Evolutionary conservation across 1,140 invertebrate species (phyloP), one percentile per base, ranked within the genome.

Genomic region (Diabrotica undecimpunctata): DNA sequence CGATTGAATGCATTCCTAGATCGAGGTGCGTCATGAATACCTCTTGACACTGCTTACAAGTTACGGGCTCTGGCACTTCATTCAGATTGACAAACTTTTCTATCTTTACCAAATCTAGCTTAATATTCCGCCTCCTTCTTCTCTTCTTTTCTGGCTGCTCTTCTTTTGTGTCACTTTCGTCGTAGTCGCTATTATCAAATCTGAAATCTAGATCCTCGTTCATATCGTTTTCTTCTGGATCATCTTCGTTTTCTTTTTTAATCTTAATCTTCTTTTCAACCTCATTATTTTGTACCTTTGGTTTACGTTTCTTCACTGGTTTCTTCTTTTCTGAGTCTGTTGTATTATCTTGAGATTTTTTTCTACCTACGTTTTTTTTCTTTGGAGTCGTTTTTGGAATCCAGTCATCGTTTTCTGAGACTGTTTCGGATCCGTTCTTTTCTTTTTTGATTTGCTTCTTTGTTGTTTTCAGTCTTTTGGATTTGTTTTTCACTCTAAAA

Each of bases 61-160:
- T 14, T 5, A 60, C 36, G 6, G 58, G 58, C 14, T 46, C 58
- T 8, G 13, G 13, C 1, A 60, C 39, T 50, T 46, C 58, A 13
- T 60, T 60, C 0, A 60, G 39, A 8, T 60, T 60, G 2, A 51
- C 46, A 38, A 60, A 60, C 14, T 60, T 60, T 13, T 60, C 58
- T 12, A 60, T 60, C 13, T 60, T 46, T 9, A 60, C 8, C 13
- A 60, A 51, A 6, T 60, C 58, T 8, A 60, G 41, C 7, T 60
- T 60, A 9, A 60, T 60, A 36, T 60, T 60, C 6, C 39, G 41
- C 13, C 58, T 8, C 11, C 25, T 60, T 50, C 13, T 60, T 35
- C 7, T 11, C 2, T 12, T 37, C 36, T 37, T 38, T 12, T 11
- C n/a, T 6, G 35, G 35, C 6, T 25, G 10, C 12, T 57, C 36